Percentiles rank a stretch among this genome's conserved stretches.
These are phyloP conservation scores for Notamacropus eugenii DNA, from an alignment of 2,797 vertebrate genomes.

Conservation along the genomic window DNA sequence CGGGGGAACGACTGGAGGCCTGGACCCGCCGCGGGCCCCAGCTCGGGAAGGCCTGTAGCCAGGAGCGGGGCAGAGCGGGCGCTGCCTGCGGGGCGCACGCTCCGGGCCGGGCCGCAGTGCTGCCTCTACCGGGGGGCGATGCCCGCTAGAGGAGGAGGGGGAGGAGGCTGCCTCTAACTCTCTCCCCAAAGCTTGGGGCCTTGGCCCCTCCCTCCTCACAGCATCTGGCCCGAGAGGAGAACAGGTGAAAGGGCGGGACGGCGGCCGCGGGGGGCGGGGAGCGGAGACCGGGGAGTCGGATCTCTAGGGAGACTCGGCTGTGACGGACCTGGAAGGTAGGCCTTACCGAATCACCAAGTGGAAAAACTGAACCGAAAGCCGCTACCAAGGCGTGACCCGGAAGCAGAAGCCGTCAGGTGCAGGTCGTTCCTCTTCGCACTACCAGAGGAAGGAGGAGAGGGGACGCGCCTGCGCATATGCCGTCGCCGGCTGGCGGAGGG, in stretches of 20 bases:
- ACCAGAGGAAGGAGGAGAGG: not conserved
- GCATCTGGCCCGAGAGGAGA: no score
- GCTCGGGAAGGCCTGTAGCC: not conserved
- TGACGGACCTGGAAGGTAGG: not conserved
- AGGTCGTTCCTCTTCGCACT: not conserved
- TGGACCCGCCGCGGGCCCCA: no score
- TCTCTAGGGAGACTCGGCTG: not conserved
- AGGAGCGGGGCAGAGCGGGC: not conserved
- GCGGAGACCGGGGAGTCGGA: not conserved
- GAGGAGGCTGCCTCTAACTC: not conserved
- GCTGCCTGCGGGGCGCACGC: no score
- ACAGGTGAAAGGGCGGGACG: not conserved
- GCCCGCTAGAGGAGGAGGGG: not conserved
- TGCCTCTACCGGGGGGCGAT: not conserved
- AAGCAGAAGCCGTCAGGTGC: slow-evolving; percentile 9
- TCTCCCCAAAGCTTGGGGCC: no score
- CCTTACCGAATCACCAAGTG: slow-evolving; percentile 58
- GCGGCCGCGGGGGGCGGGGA: not conserved
- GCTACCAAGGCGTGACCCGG: slow-evolving; percentile 69
- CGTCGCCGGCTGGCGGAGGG: not conserved
- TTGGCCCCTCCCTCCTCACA: not conserved
- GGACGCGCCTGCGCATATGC: slow-evolving; percentile 31
- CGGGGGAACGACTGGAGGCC: no score
- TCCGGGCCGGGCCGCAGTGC: not conserved
- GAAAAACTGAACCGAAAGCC: not conserved